A percentile compares a stretch with the other conserved stretches of the same genome.
These are phyloP conservation scores for Cosmopolites sordidus DNA, from an alignment of 2,888 invertebrate genomes.

Conservation along the genomic window DNA sequence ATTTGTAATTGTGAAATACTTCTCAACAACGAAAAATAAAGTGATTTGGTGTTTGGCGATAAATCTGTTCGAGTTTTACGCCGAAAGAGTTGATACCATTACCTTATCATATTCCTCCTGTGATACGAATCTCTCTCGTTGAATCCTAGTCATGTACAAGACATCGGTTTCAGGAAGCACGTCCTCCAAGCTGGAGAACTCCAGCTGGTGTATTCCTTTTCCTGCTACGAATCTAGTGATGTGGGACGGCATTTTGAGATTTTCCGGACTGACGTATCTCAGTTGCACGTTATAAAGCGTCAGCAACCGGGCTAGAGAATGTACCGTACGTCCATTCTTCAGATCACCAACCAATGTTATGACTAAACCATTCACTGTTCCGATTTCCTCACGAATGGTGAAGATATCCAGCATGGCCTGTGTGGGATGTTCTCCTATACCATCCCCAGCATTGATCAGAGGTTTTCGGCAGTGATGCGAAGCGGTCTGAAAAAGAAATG, in stretches of 20 bases:
- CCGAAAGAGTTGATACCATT: too few relatives aligned
- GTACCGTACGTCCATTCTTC: slow-evolving; percentile 96
- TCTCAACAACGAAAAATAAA: too few relatives aligned
- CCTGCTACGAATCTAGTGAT: slow-evolving; percentile 74
- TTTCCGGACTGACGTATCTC: slow-evolving; percentile 71
- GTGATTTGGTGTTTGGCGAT: too few relatives aligned
- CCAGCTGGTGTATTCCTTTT: slow-evolving; percentile 75
- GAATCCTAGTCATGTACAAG: slow-evolving; percentile 97
- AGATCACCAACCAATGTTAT: slow-evolving; percentile 98
- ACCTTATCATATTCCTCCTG: slow-evolving; percentile 85
- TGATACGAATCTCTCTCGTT: slow-evolving; percentile 83
- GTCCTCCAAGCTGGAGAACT: slow-evolving; percentile 70
- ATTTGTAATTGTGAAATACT: not conserved
- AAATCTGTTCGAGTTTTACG: too few relatives aligned
- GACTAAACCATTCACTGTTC: slow-evolving; percentile 94
- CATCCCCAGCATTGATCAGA: slow-evolving; percentile 97
- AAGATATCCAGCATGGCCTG: slow-evolving; percentile 97
- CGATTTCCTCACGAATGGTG: slow-evolving; percentile 97
- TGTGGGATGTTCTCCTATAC: slow-evolving; percentile 94
- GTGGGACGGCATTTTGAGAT: slow-evolving; percentile 86
- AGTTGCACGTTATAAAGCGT: slow-evolving; percentile 92
- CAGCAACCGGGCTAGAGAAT: slow-evolving; percentile 89
- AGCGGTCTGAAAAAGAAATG: slow-evolving; percentile 67
- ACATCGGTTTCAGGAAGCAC: slow-evolving; percentile 93
- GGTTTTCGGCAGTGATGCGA: slow-evolving; percentile 81